These are phyloP conservation scores for Leucophenga maculata DNA, from an alignment of 2,888 invertebrate genomes.

Conservation along the genomic window DNA sequence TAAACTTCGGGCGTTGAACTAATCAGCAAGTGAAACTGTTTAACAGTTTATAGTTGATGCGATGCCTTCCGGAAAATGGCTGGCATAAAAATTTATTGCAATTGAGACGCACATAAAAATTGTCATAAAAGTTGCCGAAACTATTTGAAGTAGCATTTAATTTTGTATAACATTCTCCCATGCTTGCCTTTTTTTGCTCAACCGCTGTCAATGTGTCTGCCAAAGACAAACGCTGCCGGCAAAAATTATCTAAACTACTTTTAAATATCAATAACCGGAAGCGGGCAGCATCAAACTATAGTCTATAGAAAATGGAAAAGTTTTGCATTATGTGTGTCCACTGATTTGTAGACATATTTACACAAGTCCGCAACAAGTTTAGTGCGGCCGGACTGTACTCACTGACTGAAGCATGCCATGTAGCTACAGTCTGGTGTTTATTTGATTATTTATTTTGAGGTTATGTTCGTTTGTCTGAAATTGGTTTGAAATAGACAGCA, in stretches of 20 bases:
- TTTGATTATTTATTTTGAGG: constrained; percentile 13
- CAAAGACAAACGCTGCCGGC: not conserved
- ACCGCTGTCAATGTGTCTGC: not conserved
- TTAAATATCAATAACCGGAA: constrained; percentile 18
- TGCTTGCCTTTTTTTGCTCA: not conserved
- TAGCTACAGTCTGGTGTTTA: not conserved
- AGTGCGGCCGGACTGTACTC: not conserved
- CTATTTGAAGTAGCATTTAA: too few relatives aligned
- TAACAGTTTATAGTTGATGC: not conserved
- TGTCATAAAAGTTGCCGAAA: constrained; percentile 11
- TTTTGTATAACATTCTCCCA: too few relatives aligned
- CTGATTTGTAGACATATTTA: too few relatives aligned
- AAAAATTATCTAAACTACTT: not conserved
- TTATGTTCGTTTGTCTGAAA: not conserved
- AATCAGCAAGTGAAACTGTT: not conserved
- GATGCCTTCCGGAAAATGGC: too few relatives aligned
- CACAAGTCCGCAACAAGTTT: constrained; percentile 33
- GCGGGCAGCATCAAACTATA: not conserved
- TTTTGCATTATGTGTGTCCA: too few relatives aligned
- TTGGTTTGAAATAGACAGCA: not conserved
- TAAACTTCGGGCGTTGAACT: too few relatives aligned
- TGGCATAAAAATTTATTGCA: not conserved
- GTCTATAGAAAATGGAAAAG: not conserved
- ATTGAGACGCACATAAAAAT: not conserved
- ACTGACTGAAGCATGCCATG: not conserved